phyloP scores from a whole-genome alignment of 2,888 invertebrate genomes.

The Homarus gammarus region DNA sequence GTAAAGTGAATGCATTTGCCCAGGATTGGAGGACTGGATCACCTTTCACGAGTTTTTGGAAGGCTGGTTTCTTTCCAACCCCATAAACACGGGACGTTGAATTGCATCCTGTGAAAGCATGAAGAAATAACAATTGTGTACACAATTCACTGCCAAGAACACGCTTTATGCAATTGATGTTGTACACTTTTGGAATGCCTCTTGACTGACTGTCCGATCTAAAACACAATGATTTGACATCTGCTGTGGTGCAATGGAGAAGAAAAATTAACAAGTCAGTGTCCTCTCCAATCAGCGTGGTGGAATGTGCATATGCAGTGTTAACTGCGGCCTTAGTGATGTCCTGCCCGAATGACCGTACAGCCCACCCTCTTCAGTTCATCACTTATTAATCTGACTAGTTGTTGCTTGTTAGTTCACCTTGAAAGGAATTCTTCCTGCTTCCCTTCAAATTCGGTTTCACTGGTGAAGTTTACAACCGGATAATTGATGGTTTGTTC shows the following conservation, averaged over 20 bases:
- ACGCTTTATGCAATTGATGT: conserved; percentile 15
- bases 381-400: conserved; percentile 35
- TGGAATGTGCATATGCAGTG: neutral
- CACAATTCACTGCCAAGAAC: neutral
- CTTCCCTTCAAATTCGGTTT: no score
- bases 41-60: conserved; percentile 46
- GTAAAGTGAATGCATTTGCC: neutral
- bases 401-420: no score
- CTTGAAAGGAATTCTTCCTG: no score
- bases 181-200: conserved; percentile 12
- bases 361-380: conserved; percentile 48
- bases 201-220: conserved; percentile 13
- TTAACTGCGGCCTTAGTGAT: conserved; percentile 45
- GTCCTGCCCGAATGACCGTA: conserved; percentile 54
- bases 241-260: neutral
- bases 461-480: no score
- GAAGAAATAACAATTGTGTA: conserved; percentile 34
- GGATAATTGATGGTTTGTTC: no score
- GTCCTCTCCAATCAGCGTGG: conserved; percentile 39
- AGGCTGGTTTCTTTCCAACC: conserved; percentile 48
- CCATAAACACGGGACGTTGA: conserved; percentile 47
- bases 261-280: conserved; percentile 26
- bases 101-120: conserved; percentile 54
- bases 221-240: neutral
- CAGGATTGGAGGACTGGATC: conserved; percentile 16